These are phyloP conservation scores for Trichacis sp. DNA, from an alignment of 2,888 invertebrate species.

Conservation along the genomic window DNA sequence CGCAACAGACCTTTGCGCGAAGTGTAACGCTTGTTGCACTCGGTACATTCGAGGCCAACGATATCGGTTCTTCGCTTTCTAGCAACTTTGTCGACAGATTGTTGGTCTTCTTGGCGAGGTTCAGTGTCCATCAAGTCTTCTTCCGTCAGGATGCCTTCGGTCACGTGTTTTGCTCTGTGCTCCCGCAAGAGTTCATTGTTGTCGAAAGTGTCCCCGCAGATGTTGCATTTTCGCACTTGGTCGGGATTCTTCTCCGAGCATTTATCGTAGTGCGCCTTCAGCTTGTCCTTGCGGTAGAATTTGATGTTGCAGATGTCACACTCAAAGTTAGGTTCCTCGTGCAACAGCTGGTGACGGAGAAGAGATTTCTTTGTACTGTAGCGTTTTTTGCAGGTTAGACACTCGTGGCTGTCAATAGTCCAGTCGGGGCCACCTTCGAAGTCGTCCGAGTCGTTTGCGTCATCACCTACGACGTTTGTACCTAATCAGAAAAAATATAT, in stretches of 20 bases:
- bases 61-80: slow-evolving; percentile 65
- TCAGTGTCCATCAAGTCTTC: slow-evolving; percentile 64
- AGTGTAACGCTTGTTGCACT: slow-evolving; percentile 66
- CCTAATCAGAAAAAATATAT: too few relatives aligned
- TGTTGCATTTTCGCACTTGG: slow-evolving; percentile 66
- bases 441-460: slow-evolving; percentile 61
- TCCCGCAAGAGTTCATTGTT: slow-evolving; percentile 63
- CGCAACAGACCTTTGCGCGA: slow-evolving; percentile 65
- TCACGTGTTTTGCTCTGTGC: slow-evolving; percentile 64
- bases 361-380: slow-evolving; percentile 67
- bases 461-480: slow-evolving; percentile 39
- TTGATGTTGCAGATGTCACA: slow-evolving; percentile 66
- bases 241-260: slow-evolving; percentile 67
- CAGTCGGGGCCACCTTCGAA: slow-evolving; percentile 64
- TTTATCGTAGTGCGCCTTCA: slow-evolving; percentile 66
- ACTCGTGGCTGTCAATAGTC: slow-evolving; percentile 66
- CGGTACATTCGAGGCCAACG: slow-evolving; percentile 64
- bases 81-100: slow-evolving; percentile 55
- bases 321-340: slow-evolving; percentile 66
- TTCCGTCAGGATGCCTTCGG: slow-evolving; percentile 64
- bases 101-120: slow-evolving; percentile 55
- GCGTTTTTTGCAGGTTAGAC: slow-evolving; percentile 62
- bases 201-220: slow-evolving; percentile 65
- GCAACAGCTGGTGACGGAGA: slow-evolving; percentile 62
- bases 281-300: slow-evolving; percentile 65